These are phyloP conservation scores for Neocrepidodera transversa DNA, from an alignment of 2,888 invertebrate species.

Conservation along the genomic window DNA sequence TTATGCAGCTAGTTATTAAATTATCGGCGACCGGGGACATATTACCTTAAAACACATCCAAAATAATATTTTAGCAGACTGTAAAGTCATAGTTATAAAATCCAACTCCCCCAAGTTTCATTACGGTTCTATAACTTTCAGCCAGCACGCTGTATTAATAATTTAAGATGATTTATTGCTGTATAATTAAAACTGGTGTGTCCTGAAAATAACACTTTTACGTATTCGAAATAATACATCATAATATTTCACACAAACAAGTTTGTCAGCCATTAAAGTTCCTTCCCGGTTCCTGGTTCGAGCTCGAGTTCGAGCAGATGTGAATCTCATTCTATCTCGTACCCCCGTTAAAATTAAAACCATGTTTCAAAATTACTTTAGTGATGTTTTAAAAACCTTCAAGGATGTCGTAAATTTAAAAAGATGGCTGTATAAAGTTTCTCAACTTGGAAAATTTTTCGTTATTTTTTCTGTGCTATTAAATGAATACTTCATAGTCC, in stretches of 20 bases:
- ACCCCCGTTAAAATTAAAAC: constrained; percentile 59
- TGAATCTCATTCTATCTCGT: constrained; percentile 46
- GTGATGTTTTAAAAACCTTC: constrained; percentile 59
- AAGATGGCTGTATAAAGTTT: constrained; percentile 59
- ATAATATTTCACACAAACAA: constrained; percentile 50
- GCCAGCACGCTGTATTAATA: constrained; percentile 32
- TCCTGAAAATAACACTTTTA: constrained; percentile 50
- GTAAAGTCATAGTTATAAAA: background rate
- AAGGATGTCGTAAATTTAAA: constrained; percentile 60
- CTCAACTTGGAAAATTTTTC: constrained; percentile 54
- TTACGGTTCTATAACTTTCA: constrained; percentile 31
- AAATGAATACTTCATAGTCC: constrained; percentile 28
- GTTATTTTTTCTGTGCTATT: constrained; percentile 40
- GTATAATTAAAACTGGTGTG: constrained; percentile 50
- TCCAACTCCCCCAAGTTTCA: constrained; percentile 30
- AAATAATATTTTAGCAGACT: background rate
- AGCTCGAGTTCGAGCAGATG: constrained; percentile 41
- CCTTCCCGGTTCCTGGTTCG: constrained; percentile 47
- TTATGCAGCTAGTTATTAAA: background rate
- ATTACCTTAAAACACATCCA: background rate
- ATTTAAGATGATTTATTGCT: constrained; percentile 48
- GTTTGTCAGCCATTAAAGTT: constrained; percentile 48
- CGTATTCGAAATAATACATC: constrained; percentile 52
- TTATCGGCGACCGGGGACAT: background rate
- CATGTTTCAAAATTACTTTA: constrained; percentile 61